phyloP scores from a whole-genome alignment of 2,888 invertebrate genomes.

The Pocota personata region DNA sequence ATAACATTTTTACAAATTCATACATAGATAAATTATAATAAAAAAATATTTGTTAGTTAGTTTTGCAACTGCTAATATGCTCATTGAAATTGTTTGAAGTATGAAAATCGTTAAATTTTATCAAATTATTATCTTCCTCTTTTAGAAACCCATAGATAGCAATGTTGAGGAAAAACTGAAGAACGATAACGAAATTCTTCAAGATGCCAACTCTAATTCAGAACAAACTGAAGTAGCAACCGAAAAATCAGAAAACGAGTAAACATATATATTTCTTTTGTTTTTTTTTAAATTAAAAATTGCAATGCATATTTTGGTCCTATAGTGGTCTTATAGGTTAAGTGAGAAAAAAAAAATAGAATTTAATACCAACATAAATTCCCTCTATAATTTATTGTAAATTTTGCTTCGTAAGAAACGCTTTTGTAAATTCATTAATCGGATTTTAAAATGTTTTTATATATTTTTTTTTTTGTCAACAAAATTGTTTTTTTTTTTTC shows the following conservation, averaged over 20 bases:
- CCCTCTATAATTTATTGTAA: conserved; percentile 38
- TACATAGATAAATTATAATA: background rate
- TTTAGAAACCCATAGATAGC: conserved; percentile 67
- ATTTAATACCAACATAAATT: conserved; percentile 17
- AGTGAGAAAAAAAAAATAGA: conserved; percentile 30
- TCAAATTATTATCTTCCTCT: conserved; percentile 17
- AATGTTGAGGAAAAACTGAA: conserved; percentile 56
- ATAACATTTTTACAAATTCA: background rate
- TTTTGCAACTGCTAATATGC: conserved; percentile 6
- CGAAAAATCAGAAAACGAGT: conserved; percentile 53
- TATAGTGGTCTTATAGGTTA: conserved; percentile 69
- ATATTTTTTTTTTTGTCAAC: background rate
- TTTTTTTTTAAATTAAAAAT: conserved; percentile 15
- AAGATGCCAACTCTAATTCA: conserved; percentile 44
- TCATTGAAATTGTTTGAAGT: background rate
- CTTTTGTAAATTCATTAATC: conserved; percentile 27
- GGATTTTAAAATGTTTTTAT: conserved; percentile 18
- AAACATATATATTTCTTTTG: conserved; percentile 10
- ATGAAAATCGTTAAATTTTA: background rate
- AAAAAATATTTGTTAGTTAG: background rate
- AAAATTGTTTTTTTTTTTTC: background rate
- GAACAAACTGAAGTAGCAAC: conserved; percentile 38
- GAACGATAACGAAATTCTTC: conserved; percentile 34
- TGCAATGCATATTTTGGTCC: conserved; percentile 57
- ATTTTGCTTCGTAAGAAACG: conserved; percentile 46